Conservation (phyloP, 1,140 invertebrate genomes). For the Hypothenemus hampei region DNA sequence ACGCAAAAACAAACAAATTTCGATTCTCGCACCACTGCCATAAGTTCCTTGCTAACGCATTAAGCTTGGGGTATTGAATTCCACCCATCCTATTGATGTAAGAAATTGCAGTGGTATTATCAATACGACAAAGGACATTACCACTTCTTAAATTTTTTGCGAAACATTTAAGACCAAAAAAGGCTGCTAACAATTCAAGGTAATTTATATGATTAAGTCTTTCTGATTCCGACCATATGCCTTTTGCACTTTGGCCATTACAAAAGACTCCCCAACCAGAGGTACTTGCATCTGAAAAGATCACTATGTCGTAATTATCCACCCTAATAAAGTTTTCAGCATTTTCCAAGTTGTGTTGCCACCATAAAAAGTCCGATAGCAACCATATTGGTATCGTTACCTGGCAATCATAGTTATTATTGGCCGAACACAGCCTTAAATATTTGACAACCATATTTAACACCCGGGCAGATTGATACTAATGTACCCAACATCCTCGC, state of each 20-base stretch:
- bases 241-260: background rate
- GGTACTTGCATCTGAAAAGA: conserved; percentile 1
- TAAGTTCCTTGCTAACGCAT: conserved; percentile 19
- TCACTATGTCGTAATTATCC: background rate
- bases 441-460: conserved; percentile 29
- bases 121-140: conserved; percentile 29
- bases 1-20: conserved; percentile 32
- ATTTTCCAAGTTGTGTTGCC: background rate
- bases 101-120: conserved; percentile 35
- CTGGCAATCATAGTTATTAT: conserved; percentile 1
- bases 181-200: conserved; percentile 6
- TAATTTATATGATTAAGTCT: conserved; percentile 6
- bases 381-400: background rate
- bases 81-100: conserved; percentile 37
- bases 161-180: conserved; percentile 8
- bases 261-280: conserved; percentile 1
- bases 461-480: background rate
- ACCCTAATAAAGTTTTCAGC: background rate
- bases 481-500: too few species aligned
- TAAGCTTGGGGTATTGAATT: conserved; percentile 25
- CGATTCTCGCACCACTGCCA: conserved; percentile 32
- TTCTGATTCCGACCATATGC: background rate
- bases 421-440: conserved; percentile 2
- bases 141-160: conserved; percentile 5
- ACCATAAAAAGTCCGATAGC: conserved; percentile 7